These are phyloP conservation scores for Drosophila tsacasi DNA, from an alignment of 1,140 invertebrate species.

Conservation along the genomic window DNA sequence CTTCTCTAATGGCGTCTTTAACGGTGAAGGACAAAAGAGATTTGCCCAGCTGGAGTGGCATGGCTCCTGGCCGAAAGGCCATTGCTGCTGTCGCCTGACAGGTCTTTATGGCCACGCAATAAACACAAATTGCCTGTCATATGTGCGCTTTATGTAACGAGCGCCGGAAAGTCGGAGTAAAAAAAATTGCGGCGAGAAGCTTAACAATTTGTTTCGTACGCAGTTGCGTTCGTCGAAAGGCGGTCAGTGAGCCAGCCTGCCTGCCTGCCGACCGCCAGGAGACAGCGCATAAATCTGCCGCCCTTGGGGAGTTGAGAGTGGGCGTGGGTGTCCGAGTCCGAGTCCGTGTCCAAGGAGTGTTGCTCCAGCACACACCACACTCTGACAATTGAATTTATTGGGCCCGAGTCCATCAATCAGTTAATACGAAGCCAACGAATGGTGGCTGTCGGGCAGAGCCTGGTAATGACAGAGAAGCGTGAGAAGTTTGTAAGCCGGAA, in stretches of 20 bases:
- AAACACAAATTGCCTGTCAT: slow-evolving; percentile 82
- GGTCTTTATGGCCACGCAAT: slow-evolving; percentile 74
- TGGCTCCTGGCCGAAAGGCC: background rate
- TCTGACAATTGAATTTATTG: slow-evolving; percentile 82
- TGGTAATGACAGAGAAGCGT: slow-evolving; percentile 55
- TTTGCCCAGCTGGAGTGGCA: slow-evolving; percentile 8
- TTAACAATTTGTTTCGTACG: slow-evolving; percentile 67
- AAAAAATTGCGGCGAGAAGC: slow-evolving; percentile 28
- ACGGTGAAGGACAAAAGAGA: slow-evolving; percentile 32
- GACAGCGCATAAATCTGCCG: slow-evolving; percentile 55
- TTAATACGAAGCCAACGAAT: slow-evolving; percentile 65
- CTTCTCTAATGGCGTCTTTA: slow-evolving; percentile 39
- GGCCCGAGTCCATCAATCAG: slow-evolving; percentile 75
- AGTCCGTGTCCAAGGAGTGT: slow-evolving; percentile 11
- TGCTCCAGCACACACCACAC: slow-evolving; percentile 29
- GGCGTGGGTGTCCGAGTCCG: background rate
- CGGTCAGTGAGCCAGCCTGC: slow-evolving; percentile 36
- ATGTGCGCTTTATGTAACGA: slow-evolving; percentile 74
- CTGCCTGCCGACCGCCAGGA: slow-evolving; percentile 11
- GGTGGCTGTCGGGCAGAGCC: slow-evolving; percentile 16
- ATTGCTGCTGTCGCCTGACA: slow-evolving; percentile 32
- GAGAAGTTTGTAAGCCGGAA: slow-evolving; percentile 30
- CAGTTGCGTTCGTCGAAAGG: slow-evolving; percentile 27
- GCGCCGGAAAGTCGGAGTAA: slow-evolving; percentile 54
- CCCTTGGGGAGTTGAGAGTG: slow-evolving; percentile 17